Evolutionary conservation across 2,888 invertebrate genomes (phyloP), one percentile per base, ranked within the genome.

Genomic region (Portevinia maculata): DNA sequence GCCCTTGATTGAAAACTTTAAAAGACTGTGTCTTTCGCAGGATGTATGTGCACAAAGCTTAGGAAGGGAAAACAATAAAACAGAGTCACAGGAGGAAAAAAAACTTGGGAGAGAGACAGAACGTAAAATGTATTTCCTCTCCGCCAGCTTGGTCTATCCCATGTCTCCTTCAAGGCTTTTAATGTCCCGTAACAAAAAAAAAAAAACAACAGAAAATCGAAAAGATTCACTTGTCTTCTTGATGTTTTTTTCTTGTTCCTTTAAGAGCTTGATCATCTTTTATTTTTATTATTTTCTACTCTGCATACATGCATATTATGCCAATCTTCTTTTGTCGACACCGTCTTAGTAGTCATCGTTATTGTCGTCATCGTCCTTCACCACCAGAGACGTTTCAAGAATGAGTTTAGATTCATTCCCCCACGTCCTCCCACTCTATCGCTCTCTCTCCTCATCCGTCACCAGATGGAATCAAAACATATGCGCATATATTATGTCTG

Each of bases 401-500:
- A 75, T 50, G 34, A 62, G 46, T 52, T 74, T 52, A 65, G 75
- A 52, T 70, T 81, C 69, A 57, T 59, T 70, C 75, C 34, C 46
- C 65, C 34, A 34, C 19, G 34, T 50, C 37, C 46, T 28, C 41
- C 9, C 7, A 32, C 19, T 28, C 24, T 9, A 15, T n/a, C 30
- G 21, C n/a, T 17, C 17, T 7, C 9, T 4, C 17, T 11, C 11
- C 11, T 3, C 28, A 24, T 32, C 6, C 11, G 32, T n/a, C 24
- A 75, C 60, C 53, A 65, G 62, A 67, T 81, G 75, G 37, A 83
- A 73, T 83, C 83, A 83, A 83, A 83, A 76, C 83, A 78, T 71
- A 83, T 83, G 83, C 83, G 83, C 83, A 83, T 83, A 83, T 62
- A 78, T 83, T 83, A 67, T 67, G 83, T 83, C 83, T 83, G 83